Base-by-base conservation (phyloP, 2,113 vertebrate genomes). In the Cottus gobio region DNA sequence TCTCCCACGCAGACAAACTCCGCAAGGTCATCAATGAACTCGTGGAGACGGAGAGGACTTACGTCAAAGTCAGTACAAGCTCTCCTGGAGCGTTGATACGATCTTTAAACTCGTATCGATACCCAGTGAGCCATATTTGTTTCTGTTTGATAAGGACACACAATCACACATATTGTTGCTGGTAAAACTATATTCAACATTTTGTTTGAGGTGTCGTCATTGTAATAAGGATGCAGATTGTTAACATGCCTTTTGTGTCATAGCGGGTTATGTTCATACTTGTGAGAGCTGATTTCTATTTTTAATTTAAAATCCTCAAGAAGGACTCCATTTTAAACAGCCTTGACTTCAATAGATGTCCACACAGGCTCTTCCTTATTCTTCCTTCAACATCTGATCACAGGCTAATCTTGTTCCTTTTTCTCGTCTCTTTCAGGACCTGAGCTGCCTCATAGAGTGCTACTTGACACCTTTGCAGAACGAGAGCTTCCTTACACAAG, bases 11-110 rank as follows among this genome's bases (percentile, higher is more conserved):
- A 0, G 98, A 99, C 91, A 99, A 99, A 83, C 95, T 99, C 30
- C 95, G 98, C 82, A 99, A 99, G 80, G 98, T 99, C 73, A 98
- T 99, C 93, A 96, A 94, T 6, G 98, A 99, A 87, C 95, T 99
- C 7, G 96, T 99, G 62, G 97, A 98, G 92, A 99, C 98, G 0
- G 98, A 99, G 84, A 96, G 96, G 90, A 98, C 98, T 65, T 99
- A 99, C 0, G 98, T 99, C 87, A 99, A 99, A 88, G 98, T 99
- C 71, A 86, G 93, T 86, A 4, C 13, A 22, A 44, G 16, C 20
- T 28, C 30, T 71, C 7, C 5, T 31, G 4, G 11, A 34, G 4
- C n/a, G 48, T 58, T 77, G 7, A 31, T 5, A 52, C 3, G 0
- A 28, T 52, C 15, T 75, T 46, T 46, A 24, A 2, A 5, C 7